Evolutionary conservation across 1,140 invertebrate genomes (phyloP).

Genomic region (Pinna nobilis): DNA sequence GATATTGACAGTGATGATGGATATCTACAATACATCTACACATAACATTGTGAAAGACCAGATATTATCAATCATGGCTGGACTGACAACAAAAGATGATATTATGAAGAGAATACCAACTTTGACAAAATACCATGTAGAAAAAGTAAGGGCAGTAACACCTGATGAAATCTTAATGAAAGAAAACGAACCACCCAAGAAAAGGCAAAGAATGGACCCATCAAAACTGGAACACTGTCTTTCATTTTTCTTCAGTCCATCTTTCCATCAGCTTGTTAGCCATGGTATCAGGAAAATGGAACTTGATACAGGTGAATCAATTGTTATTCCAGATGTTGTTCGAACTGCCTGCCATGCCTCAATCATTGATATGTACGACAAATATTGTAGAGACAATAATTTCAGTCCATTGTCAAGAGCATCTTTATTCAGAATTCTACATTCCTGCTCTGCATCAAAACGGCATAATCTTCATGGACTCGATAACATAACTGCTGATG

Average conservation of each 20-base stretch:
- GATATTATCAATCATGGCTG: background rate
- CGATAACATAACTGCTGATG: slow-evolving; percentile 35
- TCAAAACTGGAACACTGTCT: slow-evolving; percentile 16
- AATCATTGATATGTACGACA: slow-evolving; percentile 8
- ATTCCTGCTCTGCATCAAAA: slow-evolving; percentile 22
- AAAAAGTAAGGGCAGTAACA: background rate
- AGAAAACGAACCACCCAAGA: slow-evolving; percentile 9
- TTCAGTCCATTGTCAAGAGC: slow-evolving; percentile 7
- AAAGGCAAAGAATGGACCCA: slow-evolving; percentile 16
- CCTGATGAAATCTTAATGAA: slow-evolving; percentile 2
- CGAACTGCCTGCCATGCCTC: slow-evolving; percentile 15
- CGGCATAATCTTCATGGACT: slow-evolving; percentile 7
- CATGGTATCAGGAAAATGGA: slow-evolving; percentile 15
- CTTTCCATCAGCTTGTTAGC: slow-evolving; percentile 4
- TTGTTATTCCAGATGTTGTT: slow-evolving; percentile 11
- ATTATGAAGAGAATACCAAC: slow-evolving; percentile 3
- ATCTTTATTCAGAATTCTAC: slow-evolving; percentile 20
- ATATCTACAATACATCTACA: background rate
- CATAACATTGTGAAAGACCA: background rate
- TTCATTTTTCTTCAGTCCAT: slow-evolving; percentile 19
- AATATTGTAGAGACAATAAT: slow-evolving; percentile 3
- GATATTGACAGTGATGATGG: background rate
- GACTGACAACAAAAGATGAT: slow-evolving; percentile 1
- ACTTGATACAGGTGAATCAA: slow-evolving; percentile 4
- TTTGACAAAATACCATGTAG: background rate